phyloP scores from a whole-genome alignment of 1,140 invertebrate species.

The Mylabris phalerata region DNA sequence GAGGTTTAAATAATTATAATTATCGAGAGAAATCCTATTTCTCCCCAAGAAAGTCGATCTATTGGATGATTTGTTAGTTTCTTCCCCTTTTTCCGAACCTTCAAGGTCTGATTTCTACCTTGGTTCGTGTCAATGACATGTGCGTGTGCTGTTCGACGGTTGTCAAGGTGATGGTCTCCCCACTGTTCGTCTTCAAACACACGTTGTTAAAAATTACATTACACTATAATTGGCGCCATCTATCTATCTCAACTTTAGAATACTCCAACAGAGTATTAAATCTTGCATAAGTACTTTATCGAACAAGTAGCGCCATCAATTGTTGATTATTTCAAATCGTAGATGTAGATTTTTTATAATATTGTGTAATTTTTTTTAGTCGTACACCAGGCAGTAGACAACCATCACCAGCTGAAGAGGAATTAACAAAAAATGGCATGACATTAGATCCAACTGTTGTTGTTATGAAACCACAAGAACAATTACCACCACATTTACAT shows the following conservation, averaged over 20 bases:
- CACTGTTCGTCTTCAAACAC: background rate
- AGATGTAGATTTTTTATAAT: no score
- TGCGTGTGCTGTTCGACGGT: constrained; percentile 30
- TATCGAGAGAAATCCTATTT: no score
- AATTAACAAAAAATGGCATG: constrained; percentile 56
- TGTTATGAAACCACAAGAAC: constrained; percentile 48
- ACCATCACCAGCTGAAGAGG: constrained; percentile 83
- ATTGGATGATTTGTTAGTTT: background rate
- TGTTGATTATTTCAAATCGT: no score
- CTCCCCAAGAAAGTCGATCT: background rate
- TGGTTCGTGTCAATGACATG: constrained; percentile 43
- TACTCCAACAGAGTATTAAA: background rate
- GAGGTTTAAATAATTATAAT: no score
- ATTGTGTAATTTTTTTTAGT: constrained; percentile 45
- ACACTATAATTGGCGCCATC: constrained; percentile 3
- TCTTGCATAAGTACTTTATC: no score
- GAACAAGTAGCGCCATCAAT: no score
- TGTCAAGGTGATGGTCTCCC: constrained; percentile 33
- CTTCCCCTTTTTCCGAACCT: constrained; percentile 14
- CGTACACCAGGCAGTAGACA: constrained; percentile 84
- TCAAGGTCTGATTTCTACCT: constrained; percentile 42
- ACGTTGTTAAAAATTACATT: no score
- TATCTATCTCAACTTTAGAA: background rate
- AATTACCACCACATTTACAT: constrained; percentile 31
- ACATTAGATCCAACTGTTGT: constrained; percentile 50